phyloP scores from a whole-genome alignment of 1,140 invertebrate species.

The Tetragonula clypearis region DNA sequence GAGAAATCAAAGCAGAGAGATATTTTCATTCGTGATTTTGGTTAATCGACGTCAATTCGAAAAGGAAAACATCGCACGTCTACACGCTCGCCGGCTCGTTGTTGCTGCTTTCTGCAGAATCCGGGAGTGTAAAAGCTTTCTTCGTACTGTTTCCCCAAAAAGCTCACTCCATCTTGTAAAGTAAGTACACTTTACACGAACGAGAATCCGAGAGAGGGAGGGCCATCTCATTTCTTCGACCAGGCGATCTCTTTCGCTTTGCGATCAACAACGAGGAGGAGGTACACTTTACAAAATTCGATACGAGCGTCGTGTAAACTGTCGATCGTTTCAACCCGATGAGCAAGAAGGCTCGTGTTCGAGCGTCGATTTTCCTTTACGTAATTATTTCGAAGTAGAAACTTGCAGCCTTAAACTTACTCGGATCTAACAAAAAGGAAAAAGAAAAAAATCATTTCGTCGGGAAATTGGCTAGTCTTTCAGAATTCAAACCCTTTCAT shows the following conservation, averaged over 20 bases:
- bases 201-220: not conserved
- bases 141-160: not conserved
- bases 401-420: not conserved
- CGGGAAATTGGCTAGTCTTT: no score
- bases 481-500: no score
- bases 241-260: not conserved
- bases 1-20: not conserved
- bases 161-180: not conserved
- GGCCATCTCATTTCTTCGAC: not conserved
- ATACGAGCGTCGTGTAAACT: not conserved
- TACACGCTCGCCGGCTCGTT: no score
- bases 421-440: no score
- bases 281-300: not conserved
- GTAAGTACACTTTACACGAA: not conserved
- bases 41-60: not conserved
- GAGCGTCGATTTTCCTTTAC: not conserved
- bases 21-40: not conserved
- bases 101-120: not conserved
- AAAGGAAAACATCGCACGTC: no score
- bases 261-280: not conserved
- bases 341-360: not conserved
- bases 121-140: constrained; percentile 6
- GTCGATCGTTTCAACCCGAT: not conserved
- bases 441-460: no score
- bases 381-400: not conserved